A percentile compares a stretch with the other conserved stretches of the same genome.
phyloP scores from a whole-genome alignment of 2,113 vertebrate species.

The Cheilinus undulatus region DNA sequence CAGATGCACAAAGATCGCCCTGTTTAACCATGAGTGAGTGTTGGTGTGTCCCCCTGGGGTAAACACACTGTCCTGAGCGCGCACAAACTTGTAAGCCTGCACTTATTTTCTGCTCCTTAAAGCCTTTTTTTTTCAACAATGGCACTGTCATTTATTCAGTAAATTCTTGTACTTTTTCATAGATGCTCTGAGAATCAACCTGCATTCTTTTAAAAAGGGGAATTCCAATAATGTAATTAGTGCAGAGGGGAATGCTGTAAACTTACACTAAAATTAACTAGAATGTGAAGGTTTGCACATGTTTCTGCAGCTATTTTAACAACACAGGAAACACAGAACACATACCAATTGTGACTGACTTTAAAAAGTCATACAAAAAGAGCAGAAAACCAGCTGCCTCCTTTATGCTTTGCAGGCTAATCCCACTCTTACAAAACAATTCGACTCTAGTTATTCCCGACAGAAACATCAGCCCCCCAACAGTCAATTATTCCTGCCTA shows the following conservation, averaged over 20 bases:
- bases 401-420: neutral
- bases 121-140: slow-evolving; percentile 29
- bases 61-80: slow-evolving; percentile 61
- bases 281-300: slow-evolving; percentile 24
- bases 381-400: slow-evolving; percentile 26
- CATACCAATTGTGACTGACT: too few relatives aligned
- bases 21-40: slow-evolving; percentile 51
- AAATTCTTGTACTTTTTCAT: neutral
- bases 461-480: slow-evolving; percentile 1
- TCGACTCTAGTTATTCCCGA: slow-evolving; percentile 12
- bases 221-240: slow-evolving; percentile 32
- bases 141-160: slow-evolving; percentile 9
- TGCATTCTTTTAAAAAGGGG: neutral
- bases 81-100: slow-evolving; percentile 45
- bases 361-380: too few relatives aligned
- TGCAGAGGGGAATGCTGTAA: slow-evolving; percentile 5
- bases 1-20: slow-evolving; percentile 66
- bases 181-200: neutral
- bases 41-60: slow-evolving; percentile 33
- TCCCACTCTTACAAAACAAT: slow-evolving; percentile 1
- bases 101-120: slow-evolving; percentile 3
- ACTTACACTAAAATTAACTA: slow-evolving; percentile 17
- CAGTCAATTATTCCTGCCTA: slow-evolving; percentile 35
- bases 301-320: neutral
- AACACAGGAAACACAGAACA: slow-evolving; percentile 4